Evolutionary conservation across 2,797 vertebrate species (phyloP), one percentile per base, ranked within the genome.

Genomic region (Xyrichtys novacula): DNA sequence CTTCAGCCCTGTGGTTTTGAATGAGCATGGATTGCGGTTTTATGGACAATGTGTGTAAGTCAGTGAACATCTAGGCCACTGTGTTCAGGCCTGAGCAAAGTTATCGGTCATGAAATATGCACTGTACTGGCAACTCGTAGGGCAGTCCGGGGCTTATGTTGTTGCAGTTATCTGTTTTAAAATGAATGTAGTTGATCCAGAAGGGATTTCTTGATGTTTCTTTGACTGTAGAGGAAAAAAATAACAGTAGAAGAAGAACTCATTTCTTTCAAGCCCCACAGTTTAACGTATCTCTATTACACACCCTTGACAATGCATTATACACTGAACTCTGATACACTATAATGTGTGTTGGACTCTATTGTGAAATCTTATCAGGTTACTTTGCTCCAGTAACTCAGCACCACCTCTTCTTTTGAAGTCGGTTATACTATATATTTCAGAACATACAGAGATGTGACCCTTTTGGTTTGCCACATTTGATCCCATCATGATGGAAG

Each of bases 381-480:
- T 79, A 59, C 76, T 46, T 4, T 31, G 34, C 20, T 72, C 5
- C 38, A 55, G 77, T 78, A 82, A 80, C 61, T 65, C 32, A 56
- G 52, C 77, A 47, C 25, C 55, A 31, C 16, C 29, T 77, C 23
- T 32, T 69, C 7, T 49, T 16, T n/a, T 54, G 28, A 67, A 67
- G 44, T 32, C 6, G 25, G 58, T 64, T 60, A 55, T 31, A 28
- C 48, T 67, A 36, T 74, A 47, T 49, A 32, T 79, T 50, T 60
- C 20, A 25, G 32, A 53, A 76, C 62, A 62, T 56, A 46, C 25
- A 14, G 22, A 49, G 58, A 58, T 42, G 58, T 67, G 61, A 47
- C 23, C 20, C 14, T 6, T 47, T 68, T 65, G 56, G 53, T 63
- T 70, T 65, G 36, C 6, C 7, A 49, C 19, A 57, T 68, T 58